Base-by-base conservation (phyloP, 92 coral and sea anemone genomes). In the Palythoa heliodiscus region DNA sequence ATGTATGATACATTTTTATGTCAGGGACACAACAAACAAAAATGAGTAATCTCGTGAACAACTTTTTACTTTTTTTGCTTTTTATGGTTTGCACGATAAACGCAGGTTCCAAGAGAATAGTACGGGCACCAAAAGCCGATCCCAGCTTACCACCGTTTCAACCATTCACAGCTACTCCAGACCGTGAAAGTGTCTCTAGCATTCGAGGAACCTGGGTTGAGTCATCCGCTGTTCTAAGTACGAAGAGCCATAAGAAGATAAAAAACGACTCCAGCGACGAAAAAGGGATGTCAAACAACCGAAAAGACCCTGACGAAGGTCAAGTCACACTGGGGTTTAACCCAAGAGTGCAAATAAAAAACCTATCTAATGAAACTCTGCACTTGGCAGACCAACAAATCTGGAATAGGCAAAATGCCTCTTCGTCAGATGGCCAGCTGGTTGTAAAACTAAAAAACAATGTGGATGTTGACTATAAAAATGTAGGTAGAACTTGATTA, bases 61-160 rank as follows among this genome's bases (percentile, higher is more conserved):
- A 10, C 2, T 5, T 58, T 60, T 15, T 53, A 14, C 11, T 4
- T 76, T 6, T 25, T 6, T 25, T 76, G 43, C 20, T 25, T 76
- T 7, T 52, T 76, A 17, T 78, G 68, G 24, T 60, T 78, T 64
- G 38, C 64, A 35, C 67, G 37, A 25, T 29, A 80, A 80, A 47
- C 29, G 40, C 74, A 80, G 84, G 74, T 66, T 60, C 60, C 57
- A 80, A 80, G 63, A 74, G 84, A 67, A 80, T 80, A 48, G 63
- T 40, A 55, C 84, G 84, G 66, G 84, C 84, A 14, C 61, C 84
- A 40, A 80, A 68, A 80, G 84, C 43, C 35, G 84, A 80, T 19
- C 73, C 74, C 23, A 80, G 84, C 60, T 43, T 80, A 66, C 70
- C 58, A 66, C 60, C 66, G 57, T 67, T 68, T 80, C 58, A 43